A percentile compares a stretch with the other conserved stretches of the same genome.
phyloP scores from a whole-genome alignment of 2,888 invertebrate species.

The Noctua janthe region DNA sequence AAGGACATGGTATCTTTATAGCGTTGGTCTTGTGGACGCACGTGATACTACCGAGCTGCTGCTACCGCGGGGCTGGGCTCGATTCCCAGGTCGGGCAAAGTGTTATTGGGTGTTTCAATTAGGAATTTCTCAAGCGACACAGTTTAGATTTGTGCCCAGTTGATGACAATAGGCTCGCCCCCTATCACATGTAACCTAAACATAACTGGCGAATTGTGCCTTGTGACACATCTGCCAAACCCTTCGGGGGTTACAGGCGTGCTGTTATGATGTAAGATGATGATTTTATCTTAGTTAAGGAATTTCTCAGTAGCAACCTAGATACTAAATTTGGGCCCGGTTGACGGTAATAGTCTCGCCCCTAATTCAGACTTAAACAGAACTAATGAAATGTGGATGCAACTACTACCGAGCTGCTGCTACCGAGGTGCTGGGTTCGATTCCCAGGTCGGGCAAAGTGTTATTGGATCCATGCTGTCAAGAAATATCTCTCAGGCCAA shows the following conservation, averaged over 20 bases:
- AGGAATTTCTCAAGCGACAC: not conserved
- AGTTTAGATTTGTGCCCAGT: not conserved
- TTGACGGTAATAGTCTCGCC: not conserved
- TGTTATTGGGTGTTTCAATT: not conserved
- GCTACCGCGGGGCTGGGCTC: not conserved
- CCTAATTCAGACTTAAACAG: too few species aligned
- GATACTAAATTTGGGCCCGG: not conserved
- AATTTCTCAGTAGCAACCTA: not conserved
- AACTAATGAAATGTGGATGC: not conserved
- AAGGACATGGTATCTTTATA: too few species aligned
- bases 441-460: not conserved
- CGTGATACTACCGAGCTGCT: too few species aligned
- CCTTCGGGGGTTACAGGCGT: not conserved
- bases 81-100: not conserved
- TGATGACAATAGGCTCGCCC: not conserved
- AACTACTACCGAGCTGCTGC: not conserved
- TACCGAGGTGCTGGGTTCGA: too few species aligned
- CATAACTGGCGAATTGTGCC: not conserved
- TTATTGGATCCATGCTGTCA: not conserved
- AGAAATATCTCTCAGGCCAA: too few species aligned
- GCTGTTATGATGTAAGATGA: not conserved
- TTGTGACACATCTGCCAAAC: not conserved
- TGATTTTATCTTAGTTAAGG: not conserved
- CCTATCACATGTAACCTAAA: not conserved
- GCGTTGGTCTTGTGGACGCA: too few species aligned